Percentiles rank a stretch among this genome's conserved stretches.
Conservation (phyloP, 2,113 vertebrate species). For the Xiphias gladius region DNA sequence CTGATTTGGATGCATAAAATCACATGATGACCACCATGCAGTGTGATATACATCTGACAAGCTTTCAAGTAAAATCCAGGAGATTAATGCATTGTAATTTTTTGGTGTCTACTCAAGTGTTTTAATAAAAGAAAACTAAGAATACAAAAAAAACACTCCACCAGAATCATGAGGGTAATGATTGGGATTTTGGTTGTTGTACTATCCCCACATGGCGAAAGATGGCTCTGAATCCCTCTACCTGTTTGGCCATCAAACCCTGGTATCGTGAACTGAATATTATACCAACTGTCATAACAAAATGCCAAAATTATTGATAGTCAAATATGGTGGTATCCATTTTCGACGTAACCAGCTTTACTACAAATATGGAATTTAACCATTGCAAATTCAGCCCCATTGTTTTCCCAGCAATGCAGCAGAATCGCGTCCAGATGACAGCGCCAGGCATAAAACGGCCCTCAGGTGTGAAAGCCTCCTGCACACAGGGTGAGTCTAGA, state of each 20-base stretch:
- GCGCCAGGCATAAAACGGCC: neutral
- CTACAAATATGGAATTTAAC: neutral
- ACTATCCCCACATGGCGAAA: too few species aligned
- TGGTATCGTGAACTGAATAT: neutral
- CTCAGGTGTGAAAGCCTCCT: slow-evolving; percentile 40
- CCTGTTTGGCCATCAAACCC: neutral
- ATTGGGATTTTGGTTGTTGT: too few species aligned
- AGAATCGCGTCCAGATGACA: neutral
- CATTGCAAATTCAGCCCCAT: neutral
- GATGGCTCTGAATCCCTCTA: too few species aligned
- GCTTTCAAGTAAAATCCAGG: too few species aligned
- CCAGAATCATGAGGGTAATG: too few species aligned
- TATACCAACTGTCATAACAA: too few species aligned
- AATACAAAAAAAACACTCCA: too few species aligned
- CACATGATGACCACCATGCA: neutral
- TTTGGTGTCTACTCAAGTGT: too few species aligned
- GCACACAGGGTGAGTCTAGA: slow-evolving; percentile 13
- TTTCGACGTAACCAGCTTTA: neutral
- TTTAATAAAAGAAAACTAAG: too few species aligned
- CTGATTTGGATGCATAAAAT: slow-evolving; percentile 22
- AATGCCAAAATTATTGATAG: too few species aligned
- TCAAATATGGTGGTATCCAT: neutral
- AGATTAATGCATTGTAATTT: too few species aligned
- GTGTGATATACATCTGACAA: neutral
- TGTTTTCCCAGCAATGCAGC: neutral